Base-by-base conservation (phyloP, 2,113 vertebrate species). In the Danionella cerebrum region DNA sequence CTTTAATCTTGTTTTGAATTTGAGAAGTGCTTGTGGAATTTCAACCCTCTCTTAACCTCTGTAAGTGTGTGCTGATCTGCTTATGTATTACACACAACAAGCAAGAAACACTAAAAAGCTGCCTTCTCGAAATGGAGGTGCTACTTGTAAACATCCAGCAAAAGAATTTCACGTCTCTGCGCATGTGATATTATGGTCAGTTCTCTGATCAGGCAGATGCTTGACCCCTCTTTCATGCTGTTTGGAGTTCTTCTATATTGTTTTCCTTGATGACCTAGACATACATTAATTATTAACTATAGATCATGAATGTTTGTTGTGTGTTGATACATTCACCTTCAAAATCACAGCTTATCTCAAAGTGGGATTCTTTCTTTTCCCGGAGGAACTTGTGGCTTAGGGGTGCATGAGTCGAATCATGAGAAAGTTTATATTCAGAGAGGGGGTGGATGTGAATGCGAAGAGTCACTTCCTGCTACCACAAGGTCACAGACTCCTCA, bases 361-460 rank as follows among this genome's bases (percentile, higher is more conserved):
- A 12, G 13, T n/a, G 2, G 2, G 48, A 13, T 31, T 50, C 55
- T 57, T 47, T 44, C 24, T 22, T 41, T 14, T 55, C 76, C 65
- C 65, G 18, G 31, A 65, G 72, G 76, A 74, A 5, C 1, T 38
- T 67, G 72, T 60, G 65, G 71, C 67, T 48, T 60, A 10, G 63
- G 22, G 69, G 39, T 65, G 72, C 39, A 39, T 8, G 41, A 16
- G 25, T 41, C 53, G 47, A 72, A 54, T 41, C 69, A 71, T 77
- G 72, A 67, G 76, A 77, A 77, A 69, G 75, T 71, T 77, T 65
- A 58, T 70, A 22, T 62, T 48, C 24, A 64, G 62, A 52, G 55
- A 36, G 73, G 16, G 52, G 7, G 41, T 8, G 45, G 29, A 42
- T 58, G 29, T 48, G 50, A 39, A 33, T n/a, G 38, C 44, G 45